Percentiles rank a stretch among this genome's conserved stretches.
phyloP scores from a whole-genome alignment of 2,797 vertebrate genomes.

The Trematomus bernacchii region DNA sequence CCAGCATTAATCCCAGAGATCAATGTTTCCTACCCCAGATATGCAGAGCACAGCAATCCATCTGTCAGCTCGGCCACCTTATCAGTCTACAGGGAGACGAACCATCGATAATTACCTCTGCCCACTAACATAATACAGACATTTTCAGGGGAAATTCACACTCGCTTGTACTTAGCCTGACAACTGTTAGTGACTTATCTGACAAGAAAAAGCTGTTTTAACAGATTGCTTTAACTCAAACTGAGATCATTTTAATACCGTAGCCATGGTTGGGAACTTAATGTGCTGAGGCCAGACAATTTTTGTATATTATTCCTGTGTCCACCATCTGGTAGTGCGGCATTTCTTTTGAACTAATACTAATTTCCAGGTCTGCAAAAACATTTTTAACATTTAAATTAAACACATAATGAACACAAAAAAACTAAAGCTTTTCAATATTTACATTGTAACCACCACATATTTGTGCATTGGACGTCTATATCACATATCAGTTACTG shows the following conservation, averaged over 20 bases:
- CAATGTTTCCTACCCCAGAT: constrained; percentile 79
- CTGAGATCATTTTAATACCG: constrained; percentile 18
- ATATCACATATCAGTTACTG: neutral
- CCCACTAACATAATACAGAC: constrained; percentile 69
- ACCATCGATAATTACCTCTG: constrained; percentile 80
- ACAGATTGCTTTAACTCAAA: constrained; percentile 54
- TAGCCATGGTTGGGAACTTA: neutral
- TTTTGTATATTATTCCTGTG: constrained; percentile 2
- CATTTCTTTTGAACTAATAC: neutral
- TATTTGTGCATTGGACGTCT: neutral
- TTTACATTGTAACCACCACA: neutral
- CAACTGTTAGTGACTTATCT: constrained; percentile 57
- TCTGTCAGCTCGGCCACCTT: constrained; percentile 78
- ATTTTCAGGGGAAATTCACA: constrained; percentile 73
- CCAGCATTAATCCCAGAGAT: constrained; percentile 83
- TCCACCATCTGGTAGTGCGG: constrained; percentile 7
- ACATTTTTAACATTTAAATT: neutral
- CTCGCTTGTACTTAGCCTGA: constrained; percentile 43
- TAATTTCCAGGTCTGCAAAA: constrained; percentile 8
- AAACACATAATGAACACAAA: constrained; percentile 13
- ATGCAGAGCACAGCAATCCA: constrained; percentile 85
- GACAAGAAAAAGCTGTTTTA: constrained; percentile 62
- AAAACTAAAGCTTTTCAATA: constrained; percentile 12
- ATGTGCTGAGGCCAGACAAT: neutral
- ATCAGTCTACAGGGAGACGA: constrained; percentile 72